phyloP scores from a whole-genome alignment of 1,140 invertebrate genomes.

The Bombyx mori region DNA sequence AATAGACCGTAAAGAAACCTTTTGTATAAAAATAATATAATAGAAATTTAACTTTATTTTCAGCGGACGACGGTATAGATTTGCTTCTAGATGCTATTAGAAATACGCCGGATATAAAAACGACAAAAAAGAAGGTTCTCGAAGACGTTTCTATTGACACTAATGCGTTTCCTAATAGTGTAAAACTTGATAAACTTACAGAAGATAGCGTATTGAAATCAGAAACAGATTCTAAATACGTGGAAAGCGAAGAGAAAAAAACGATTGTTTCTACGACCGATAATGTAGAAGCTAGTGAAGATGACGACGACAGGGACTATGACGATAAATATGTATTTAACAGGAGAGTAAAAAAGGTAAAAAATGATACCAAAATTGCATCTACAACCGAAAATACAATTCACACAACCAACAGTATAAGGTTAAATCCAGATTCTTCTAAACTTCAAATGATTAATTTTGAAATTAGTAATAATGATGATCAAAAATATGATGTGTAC shows the following conservation, averaged over 20 bases:
- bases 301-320: slow-evolving; percentile 3
- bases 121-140: slow-evolving; percentile 28
- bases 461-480: background rate
- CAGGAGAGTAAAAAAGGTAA: slow-evolving; percentile 1
- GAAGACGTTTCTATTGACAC: slow-evolving; percentile 4
- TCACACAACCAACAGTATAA: background rate
- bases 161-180: background rate
- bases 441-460: background rate
- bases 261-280: background rate
- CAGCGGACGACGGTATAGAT: slow-evolving; percentile 54
- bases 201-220: background rate
- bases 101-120: slow-evolving; percentile 49
- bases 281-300: slow-evolving; percentile 1
- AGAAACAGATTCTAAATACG: background rate
- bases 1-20: background rate
- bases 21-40: background rate
- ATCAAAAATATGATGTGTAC: slow-evolving; percentile 4
- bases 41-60: slow-evolving; percentile 10
- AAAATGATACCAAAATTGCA: background rate
- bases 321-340: slow-evolving; percentile 3
- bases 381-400: background rate
- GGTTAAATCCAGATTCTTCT: background rate
- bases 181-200: background rate
- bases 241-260: background rate
- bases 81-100: slow-evolving; percentile 51